phyloP scores from a whole-genome alignment of 2,797 vertebrate species.

The Alfaro cultratus region DNA sequence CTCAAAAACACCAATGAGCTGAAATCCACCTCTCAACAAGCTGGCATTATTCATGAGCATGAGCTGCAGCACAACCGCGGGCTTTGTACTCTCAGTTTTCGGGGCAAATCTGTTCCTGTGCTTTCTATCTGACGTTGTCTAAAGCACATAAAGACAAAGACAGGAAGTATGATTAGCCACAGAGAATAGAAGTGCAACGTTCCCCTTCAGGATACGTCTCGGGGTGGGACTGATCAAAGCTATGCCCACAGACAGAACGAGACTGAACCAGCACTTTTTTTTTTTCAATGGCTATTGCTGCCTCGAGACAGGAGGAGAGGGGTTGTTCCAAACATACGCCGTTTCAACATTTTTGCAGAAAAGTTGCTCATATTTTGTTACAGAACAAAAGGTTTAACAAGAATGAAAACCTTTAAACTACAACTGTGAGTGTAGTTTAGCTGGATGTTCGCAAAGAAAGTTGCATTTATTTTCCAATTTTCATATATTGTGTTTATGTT shows the following conservation, averaged over 20 bases:
- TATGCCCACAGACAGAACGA: conserved; percentile 80
- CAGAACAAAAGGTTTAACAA: conserved; percentile 48
- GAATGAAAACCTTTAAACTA: conserved; percentile 16
- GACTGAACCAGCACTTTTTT: conserved; percentile 81
- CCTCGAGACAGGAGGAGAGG: conserved; percentile 60
- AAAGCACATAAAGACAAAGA: conserved; percentile 81
- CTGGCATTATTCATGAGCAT: conserved; percentile 76
- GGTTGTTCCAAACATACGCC: conserved; percentile 64
- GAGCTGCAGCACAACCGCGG: conserved; percentile 75
- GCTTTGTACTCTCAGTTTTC: conserved; percentile 73
- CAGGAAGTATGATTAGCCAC: conserved; percentile 80
- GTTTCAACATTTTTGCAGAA: conserved; percentile 56
- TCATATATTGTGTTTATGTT: not conserved
- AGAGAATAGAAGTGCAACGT: conserved; percentile 69
- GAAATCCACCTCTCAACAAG: conserved; percentile 68
- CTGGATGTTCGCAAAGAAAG: not conserved
- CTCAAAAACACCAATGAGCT: conserved; percentile 56
- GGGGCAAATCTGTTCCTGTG: conserved; percentile 76
- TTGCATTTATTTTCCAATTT: no score
- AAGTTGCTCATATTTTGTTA: conserved; percentile 59
- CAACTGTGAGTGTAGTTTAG: conserved; percentile 12
- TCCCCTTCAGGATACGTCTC: conserved; percentile 83
- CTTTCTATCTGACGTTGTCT: conserved; percentile 76
- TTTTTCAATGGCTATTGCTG: conserved; percentile 76
- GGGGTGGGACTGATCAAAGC: conserved; percentile 85